Conservation (phyloP, 2,113 vertebrate species). For the Eurypyga helias region DNA sequence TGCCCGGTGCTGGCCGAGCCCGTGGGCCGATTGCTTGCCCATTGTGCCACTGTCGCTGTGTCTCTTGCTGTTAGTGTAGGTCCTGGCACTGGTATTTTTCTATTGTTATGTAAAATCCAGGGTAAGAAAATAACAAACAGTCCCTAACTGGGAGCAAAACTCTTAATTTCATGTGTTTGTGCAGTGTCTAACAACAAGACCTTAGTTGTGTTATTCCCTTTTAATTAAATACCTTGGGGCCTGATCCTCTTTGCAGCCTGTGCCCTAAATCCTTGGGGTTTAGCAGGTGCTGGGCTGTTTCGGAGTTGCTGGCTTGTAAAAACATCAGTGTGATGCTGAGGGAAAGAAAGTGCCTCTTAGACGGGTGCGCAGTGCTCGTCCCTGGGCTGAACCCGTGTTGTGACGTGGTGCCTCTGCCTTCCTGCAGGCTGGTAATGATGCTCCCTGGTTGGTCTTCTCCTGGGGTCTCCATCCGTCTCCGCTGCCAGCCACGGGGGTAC, state of each 20-base stretch:
- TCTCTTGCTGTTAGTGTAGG: neutral
- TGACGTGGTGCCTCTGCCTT: neutral
- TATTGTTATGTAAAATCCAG: neutral
- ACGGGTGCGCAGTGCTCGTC: accelerated
- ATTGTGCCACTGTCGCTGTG: accelerated
- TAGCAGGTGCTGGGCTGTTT: neutral
- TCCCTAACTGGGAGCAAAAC: neutral
- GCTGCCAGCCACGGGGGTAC: neutral
- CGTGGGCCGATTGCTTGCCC: accelerated
- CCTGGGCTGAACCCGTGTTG: accelerated
- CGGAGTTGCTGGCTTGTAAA: neutral
- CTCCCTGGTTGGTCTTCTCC: neutral
- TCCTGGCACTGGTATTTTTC: neutral
- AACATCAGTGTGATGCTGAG: neutral
- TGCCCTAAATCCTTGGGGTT: neutral
- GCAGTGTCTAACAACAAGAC: neutral
- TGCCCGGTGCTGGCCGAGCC: neutral
- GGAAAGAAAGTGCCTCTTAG: too few species aligned
- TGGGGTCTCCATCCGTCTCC: neutral
- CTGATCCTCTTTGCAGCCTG: neutral
- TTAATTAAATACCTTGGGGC: neutral
- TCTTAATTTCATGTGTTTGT: neutral
- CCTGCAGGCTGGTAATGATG: accelerated
- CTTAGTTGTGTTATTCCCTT: neutral
- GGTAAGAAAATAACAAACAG: neutral